Evolutionary conservation across 2,888 invertebrate species (phyloP).

Genomic region (Nomada ferruginata): DNA sequence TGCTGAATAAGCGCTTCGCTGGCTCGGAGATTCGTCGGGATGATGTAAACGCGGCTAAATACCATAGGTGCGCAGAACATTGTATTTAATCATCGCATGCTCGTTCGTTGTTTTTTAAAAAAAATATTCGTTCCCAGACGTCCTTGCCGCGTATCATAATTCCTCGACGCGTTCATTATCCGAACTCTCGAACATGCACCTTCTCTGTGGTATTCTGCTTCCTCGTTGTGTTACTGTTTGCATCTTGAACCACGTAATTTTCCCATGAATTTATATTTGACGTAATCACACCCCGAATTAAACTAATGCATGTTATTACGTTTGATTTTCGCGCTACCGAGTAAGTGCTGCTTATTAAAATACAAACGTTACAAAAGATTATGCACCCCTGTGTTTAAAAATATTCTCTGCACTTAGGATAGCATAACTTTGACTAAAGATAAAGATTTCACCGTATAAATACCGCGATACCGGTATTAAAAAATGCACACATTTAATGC

Average conservation of each 20-base stretch:
- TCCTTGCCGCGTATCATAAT: constrained; percentile 38
- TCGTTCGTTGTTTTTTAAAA: constrained; percentile 52
- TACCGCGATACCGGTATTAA: too few relatives aligned
- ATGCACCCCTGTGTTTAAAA: too few relatives aligned
- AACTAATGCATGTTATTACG: constrained; percentile 9
- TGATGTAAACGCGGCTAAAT: constrained; percentile 59
- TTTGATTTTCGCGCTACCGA: constrained; percentile 1
- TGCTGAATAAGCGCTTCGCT: constrained; percentile 35
- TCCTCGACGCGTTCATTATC: constrained; percentile 48
- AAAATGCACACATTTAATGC: too few relatives aligned
- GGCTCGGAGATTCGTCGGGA: constrained; percentile 19
- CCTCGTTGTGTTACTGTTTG: constrained; percentile 39
- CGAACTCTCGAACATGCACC: constrained; percentile 29
- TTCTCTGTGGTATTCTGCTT: constrained; percentile 20
- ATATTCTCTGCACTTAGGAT: too few relatives aligned
- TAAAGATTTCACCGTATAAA: too few relatives aligned
- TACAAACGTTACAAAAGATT: not conserved
- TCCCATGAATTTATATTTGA: constrained; percentile 11
- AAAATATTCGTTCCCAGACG: constrained; percentile 47
- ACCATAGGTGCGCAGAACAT: constrained; percentile 53
- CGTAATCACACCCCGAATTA: constrained; percentile 11
- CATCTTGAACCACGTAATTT: constrained; percentile 12
- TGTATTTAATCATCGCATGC: constrained; percentile 54
- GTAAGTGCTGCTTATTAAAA: not conserved
- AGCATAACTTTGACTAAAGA: too few relatives aligned